Conservation (phyloP, 1,140 invertebrate genomes). For the Adelges cooleyi region DNA sequence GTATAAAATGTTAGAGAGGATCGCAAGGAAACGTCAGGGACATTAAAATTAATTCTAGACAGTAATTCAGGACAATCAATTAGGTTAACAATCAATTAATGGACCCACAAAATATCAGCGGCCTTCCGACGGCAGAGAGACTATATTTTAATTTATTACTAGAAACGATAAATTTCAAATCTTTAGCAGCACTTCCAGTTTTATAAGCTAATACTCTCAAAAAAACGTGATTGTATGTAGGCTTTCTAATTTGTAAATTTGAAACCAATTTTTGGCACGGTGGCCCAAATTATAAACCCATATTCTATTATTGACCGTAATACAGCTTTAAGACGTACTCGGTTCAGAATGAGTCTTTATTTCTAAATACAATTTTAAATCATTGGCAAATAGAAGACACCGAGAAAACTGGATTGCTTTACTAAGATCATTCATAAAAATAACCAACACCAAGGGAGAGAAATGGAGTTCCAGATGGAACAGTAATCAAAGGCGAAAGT, state of each 20-base stretch:
- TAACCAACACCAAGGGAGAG: too few species aligned
- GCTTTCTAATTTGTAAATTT: neutral
- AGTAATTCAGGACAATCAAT: neutral
- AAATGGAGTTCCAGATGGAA: too few species aligned
- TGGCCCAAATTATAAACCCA: neutral
- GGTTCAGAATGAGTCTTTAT: neutral
- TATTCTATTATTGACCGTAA: neutral
- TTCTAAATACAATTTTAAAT: too few species aligned
- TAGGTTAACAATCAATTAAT: neutral
- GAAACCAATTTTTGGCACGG: neutral
- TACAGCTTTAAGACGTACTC: neutral
- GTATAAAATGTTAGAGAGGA: neutral
- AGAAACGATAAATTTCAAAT: neutral
- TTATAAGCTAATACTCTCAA: neutral
- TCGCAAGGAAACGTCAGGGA: neutral
- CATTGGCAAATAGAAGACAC: too few species aligned
- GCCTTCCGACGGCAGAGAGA: neutral
- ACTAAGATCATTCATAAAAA: too few species aligned
- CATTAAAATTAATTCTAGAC: neutral
- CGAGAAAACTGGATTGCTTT: too few species aligned
- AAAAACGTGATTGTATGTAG: neutral
- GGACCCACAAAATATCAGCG: neutral
- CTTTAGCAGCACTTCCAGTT: neutral
- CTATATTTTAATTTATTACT: neutral
- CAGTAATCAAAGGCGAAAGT: too few species aligned